phyloP scores from a whole-genome alignment of 2,888 invertebrate genomes.

The Leptarthrus brevirostris region DNA sequence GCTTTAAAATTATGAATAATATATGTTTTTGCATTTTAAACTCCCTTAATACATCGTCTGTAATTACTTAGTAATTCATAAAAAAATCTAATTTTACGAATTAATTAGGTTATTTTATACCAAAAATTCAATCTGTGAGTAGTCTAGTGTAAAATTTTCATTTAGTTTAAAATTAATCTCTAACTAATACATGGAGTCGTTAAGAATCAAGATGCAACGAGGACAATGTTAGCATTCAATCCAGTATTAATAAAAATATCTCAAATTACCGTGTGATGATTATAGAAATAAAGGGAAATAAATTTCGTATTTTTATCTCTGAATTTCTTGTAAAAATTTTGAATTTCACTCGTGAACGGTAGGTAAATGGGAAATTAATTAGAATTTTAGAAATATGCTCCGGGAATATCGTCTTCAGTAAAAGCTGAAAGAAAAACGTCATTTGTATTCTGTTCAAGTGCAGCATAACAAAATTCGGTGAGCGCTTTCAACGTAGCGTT shows the following conservation, averaged over 20 bases:
- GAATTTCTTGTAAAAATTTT: not conserved
- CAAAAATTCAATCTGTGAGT: no score
- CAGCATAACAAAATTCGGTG: no score
- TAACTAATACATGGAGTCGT: constrained; percentile 1
- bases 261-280: constrained; percentile 26
- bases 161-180: no score
- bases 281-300: not conserved
- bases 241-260: constrained; percentile 6
- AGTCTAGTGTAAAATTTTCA: no score
- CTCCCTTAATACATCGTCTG: no score
- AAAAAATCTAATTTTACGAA: no score
- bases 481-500: no score
- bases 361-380: not conserved
- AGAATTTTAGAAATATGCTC: constrained; percentile 57
- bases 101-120: no score
- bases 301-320: no score
- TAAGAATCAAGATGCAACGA: constrained; percentile 27
- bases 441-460: constrained; percentile 5
- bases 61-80: no score
- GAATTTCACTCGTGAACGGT: not conserved
- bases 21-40: no score
- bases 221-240: constrained; percentile 27
- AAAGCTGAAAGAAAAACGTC: constrained; percentile 63
- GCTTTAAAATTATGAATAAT: no score
- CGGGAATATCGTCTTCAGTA: constrained; percentile 65